phyloP scores from a whole-genome alignment of 2,888 invertebrate species.

The Hydrotaea cyrtoneurina region DNA sequence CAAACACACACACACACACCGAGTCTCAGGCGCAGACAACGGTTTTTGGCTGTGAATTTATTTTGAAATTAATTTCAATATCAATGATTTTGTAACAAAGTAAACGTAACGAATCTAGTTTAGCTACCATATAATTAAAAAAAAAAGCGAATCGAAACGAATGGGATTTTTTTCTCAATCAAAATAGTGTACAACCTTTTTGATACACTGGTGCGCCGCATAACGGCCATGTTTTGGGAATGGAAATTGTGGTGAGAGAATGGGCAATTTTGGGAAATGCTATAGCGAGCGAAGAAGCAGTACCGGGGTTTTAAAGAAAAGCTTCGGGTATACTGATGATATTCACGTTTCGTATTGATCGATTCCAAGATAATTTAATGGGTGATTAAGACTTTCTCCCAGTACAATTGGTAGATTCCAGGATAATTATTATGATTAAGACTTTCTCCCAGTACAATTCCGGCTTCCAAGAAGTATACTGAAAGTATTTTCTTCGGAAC shows the following conservation, averaged over 20 bases:
- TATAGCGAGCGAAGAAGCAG: too few species aligned
- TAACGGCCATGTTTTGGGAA: not conserved
- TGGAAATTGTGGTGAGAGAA: not conserved
- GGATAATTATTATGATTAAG: too few species aligned
- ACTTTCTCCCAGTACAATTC: too few species aligned
- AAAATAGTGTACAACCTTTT: not conserved
- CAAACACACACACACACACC: not conserved
- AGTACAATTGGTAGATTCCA: too few species aligned
- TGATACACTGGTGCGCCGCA: slow-evolving; percentile 16
- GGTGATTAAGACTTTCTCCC: too few species aligned
- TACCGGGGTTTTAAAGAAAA: too few species aligned
- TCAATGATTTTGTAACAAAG: slow-evolving; percentile 52
- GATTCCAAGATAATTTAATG: too few species aligned
- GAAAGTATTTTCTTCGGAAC: too few species aligned
- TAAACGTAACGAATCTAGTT: slow-evolving; percentile 57
- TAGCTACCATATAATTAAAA: slow-evolving; percentile 60
- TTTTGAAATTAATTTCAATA: slow-evolving; percentile 40
- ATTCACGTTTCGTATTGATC: too few species aligned
- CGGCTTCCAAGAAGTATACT: too few species aligned
- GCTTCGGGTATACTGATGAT: too few species aligned
- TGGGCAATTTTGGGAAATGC: too few species aligned
- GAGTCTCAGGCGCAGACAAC: not conserved
- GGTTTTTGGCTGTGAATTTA: slow-evolving; percentile 13
- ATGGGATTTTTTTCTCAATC: slow-evolving; percentile 40
- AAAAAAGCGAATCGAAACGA: slow-evolving; percentile 3